Evolutionary conservation across 2,888 invertebrate genomes (phyloP), one percentile per base, ranked within the genome.

Genomic region (Oscheius sp.): DNA sequence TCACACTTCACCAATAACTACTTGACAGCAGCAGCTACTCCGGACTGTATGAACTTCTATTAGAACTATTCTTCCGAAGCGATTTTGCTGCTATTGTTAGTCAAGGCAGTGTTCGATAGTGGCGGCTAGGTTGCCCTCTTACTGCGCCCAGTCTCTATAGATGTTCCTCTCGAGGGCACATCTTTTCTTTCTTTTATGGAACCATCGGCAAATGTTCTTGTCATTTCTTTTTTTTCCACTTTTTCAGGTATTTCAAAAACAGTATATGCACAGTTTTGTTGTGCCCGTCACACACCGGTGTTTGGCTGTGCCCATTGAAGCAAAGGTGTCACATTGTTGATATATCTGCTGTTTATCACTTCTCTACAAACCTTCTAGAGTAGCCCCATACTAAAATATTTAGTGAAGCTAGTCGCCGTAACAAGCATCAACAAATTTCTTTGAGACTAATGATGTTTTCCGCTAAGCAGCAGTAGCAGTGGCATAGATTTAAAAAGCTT

Each of bases 41-140:
- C 42, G 42, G 42, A 42, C 4, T 42, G 42, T 42, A 42, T 42
- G 42, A 5, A 42, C 42, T 42, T 7, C 3, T 42, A 42, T 42
- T 42, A 5, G 42, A 42, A 42, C 42, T 42, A 42, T 42, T 42
- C 42, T 42, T 42, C 7, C 42, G 29, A 21, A 63, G 63, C 63
- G 50, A 63, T 63, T 63, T 50, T 37, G 48, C 29, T 48, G 50
- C 63, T 29, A 63, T 63, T 63, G 63, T 63, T 48, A 63, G 63
- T 63, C 63, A 48, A 21, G 60, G 63, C 63, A 63, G 60, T 60
- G 63, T 63, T 63, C 63, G 63, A 63, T 63, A 63, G 63, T 63
- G 63, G 63, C 63, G 63, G 48, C 63, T 63, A 63, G 63, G 63
- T 63, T 63, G 63, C 48, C 63, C 48, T 63, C 63, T 63, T 60